phyloP scores from a whole-genome alignment of 2,113 vertebrate species.

The Syrmaticus mikado region DNA sequence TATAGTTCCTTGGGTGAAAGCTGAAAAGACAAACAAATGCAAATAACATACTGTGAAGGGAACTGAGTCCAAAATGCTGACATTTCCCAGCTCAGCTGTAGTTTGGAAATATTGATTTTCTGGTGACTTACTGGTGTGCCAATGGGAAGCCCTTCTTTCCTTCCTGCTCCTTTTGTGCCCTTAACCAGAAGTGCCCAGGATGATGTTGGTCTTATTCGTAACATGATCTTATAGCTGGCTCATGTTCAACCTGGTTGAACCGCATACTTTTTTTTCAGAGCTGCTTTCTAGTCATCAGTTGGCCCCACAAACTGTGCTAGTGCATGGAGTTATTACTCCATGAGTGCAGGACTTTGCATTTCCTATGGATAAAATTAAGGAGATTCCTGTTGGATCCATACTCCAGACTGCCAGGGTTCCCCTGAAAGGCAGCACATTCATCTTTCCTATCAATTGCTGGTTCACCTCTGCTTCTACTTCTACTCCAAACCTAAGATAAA shows the following conservation, averaged over 20 bases:
- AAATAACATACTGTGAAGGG: background rate
- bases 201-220: accelerated
- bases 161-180: background rate
- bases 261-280: background rate
- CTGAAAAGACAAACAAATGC: background rate
- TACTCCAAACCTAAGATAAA: background rate
- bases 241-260: background rate
- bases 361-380: background rate
- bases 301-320: background rate
- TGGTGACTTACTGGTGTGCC: background rate
- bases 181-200: accelerated
- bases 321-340: background rate
- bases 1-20: accelerated
- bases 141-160: background rate
- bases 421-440: background rate
- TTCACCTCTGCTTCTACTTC: background rate
- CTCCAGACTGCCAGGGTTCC: background rate
- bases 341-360: accelerated
- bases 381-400: background rate
- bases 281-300: background rate
- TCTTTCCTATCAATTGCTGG: background rate
- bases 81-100: background rate
- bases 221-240: background rate
- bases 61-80: background rate
- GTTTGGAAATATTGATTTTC: background rate